Percentiles rank a stretch among this genome's conserved stretches.
These are phyloP conservation scores for Gadus macrocephalus DNA, from an alignment of 2,113 vertebrate species.

Conservation along the genomic window DNA sequence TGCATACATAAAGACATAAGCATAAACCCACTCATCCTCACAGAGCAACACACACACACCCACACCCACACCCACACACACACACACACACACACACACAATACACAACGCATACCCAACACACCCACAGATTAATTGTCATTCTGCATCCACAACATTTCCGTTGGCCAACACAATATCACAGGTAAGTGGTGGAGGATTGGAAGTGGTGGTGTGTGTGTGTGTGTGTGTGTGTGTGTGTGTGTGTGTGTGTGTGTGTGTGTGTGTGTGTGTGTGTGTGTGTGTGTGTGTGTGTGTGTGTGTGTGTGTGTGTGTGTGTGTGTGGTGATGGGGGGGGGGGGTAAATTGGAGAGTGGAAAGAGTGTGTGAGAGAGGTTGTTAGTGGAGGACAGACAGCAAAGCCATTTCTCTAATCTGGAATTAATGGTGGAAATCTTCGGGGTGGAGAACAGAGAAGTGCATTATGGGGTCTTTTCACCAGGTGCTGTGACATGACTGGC, in stretches of 20 bases:
- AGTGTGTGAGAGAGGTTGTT: neutral
- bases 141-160: conserved; percentile 18
- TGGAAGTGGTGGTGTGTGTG: neutral
- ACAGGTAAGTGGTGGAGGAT: neutral
- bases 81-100: neutral
- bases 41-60: neutral
- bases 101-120: neutral
- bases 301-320: neutral
- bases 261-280: neutral
- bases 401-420: conserved; percentile 51
- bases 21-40: neutral
- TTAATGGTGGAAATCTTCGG: conserved; percentile 44
- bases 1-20: conserved; percentile 1
- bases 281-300: neutral
- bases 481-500: conserved; percentile 33
- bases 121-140: conserved; percentile 9
- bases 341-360: too few species aligned
- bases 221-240: neutral
- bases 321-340: neutral
- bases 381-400: conserved; percentile 1
- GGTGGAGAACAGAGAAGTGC: conserved; percentile 31
- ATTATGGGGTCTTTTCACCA: conserved; percentile 42
- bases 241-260: neutral
- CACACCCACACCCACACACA: neutral
- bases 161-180: conserved; percentile 17